phyloP scores from a whole-genome alignment of 2,888 invertebrate genomes.

The Cyclophora albipunctata region DNA sequence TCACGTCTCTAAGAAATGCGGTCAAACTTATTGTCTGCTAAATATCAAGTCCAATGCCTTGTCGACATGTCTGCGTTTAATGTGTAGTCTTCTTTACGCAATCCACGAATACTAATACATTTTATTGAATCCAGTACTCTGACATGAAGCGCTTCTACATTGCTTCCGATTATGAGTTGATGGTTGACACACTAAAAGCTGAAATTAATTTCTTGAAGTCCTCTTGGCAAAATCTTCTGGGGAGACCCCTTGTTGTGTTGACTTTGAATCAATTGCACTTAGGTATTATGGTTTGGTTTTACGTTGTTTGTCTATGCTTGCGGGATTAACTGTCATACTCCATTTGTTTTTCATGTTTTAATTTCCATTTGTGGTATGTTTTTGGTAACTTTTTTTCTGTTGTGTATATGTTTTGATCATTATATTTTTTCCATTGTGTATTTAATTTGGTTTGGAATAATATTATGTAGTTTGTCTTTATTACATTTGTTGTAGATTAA shows the following conservation, averaged over 20 bases:
- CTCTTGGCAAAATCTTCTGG: constrained; percentile 98
- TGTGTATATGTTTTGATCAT: no score
- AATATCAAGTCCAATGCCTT: no score
- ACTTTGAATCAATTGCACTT: constrained; percentile 90
- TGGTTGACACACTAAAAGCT: constrained; percentile 97
- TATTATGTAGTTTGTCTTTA: no score
- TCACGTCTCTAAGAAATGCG: no score
- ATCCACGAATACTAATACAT: neutral
- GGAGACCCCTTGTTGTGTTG: constrained; percentile 95
- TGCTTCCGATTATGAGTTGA: constrained; percentile 97
- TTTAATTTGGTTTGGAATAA: no score
- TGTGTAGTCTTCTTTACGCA: no score
- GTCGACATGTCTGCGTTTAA: no score
- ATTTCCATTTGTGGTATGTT: no score
- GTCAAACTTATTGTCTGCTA: no score
- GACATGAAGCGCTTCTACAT: constrained; percentile 99
- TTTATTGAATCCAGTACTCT: constrained; percentile 84
- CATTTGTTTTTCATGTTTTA: constrained; percentile 6
- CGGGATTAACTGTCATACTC: constrained; percentile 16
- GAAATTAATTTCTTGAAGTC: constrained; percentile 98
- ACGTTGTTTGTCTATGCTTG: constrained; percentile 36
- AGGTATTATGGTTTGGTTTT: constrained; percentile 77
- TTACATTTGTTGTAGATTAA: no score
- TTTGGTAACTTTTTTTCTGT: constrained; percentile 3
- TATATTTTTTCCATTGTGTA: no score